These are phyloP conservation scores for Dunckerocampus dactyliophorus DNA, from an alignment of 2,113 vertebrate species.

Conservation along the genomic window DNA sequence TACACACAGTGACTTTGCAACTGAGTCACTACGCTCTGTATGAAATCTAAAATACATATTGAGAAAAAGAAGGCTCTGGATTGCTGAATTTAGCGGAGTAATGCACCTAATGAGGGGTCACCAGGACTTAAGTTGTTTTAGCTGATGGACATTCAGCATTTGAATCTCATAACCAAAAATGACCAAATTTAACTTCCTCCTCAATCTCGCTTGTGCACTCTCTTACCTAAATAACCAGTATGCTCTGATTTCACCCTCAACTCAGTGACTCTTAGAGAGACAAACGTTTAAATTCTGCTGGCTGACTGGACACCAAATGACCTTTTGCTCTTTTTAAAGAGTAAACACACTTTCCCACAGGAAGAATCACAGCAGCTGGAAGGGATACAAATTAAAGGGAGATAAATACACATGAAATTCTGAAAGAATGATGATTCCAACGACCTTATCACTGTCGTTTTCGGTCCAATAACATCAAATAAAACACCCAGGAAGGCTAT, in stretches of 20 bases:
- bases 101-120: no score
- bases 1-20: no score
- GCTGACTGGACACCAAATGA: not conserved
- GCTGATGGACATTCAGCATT: not conserved
- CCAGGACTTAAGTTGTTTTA: not conserved
- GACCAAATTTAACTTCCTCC: not conserved
- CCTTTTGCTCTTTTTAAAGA: not conserved
- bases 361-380: not conserved
- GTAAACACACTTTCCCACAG: not conserved
- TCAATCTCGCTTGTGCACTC: not conserved
- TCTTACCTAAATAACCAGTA: not conserved
- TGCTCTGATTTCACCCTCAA: not conserved
- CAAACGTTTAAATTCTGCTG: not conserved
- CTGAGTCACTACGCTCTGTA: no score
- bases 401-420: not conserved
- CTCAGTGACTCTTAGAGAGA: not conserved
- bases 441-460: not conserved
- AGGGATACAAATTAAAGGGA: not conserved
- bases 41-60: no score
- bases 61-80: no score
- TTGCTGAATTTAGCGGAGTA: no score
- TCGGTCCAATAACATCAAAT: not conserved
- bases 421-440: not conserved
- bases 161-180: not conserved
- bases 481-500: not conserved